A percentile compares a stretch with the other conserved stretches of the same genome.
These are phyloP conservation scores for Andrena camellia DNA, from an alignment of 2,888 invertebrate genomes.

Conservation along the genomic window DNA sequence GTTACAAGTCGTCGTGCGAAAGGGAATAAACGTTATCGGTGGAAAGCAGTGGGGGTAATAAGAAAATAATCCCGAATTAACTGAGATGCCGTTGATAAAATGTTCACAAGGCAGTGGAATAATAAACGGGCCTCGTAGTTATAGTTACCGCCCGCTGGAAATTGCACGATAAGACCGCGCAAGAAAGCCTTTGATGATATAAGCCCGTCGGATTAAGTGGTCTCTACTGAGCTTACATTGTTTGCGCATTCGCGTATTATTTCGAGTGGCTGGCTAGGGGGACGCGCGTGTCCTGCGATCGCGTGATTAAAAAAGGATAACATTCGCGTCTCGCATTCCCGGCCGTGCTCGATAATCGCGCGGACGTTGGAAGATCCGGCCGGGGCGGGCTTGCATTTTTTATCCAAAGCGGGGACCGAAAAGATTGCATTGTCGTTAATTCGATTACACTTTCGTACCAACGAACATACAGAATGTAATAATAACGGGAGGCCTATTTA, in stretches of 20 bases:
- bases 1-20: neutral
- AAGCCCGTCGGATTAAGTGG: conserved; percentile 58
- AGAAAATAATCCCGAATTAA: conserved; percentile 31
- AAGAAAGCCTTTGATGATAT: conserved; percentile 60
- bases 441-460: neutral
- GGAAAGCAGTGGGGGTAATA: conserved; percentile 3
- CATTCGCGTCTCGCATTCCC: neutral
- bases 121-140: conserved; percentile 51
- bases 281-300: neutral
- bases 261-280: neutral
- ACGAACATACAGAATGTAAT: neutral
- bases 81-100: conserved; percentile 55
- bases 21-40: neutral
- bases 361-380: neutral
- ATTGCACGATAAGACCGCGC: conserved; percentile 53
- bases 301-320: conserved; percentile 15
- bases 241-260: conserved; percentile 22
- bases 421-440: neutral
- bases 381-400: neutral
- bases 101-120: conserved; percentile 53
- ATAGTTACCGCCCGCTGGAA: conserved; percentile 38
- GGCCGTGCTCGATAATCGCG: neutral
- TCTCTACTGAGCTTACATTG: conserved; percentile 45
- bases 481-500: neutral
- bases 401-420: neutral